phyloP scores from a whole-genome alignment of 2,113 vertebrate species.

The Prunella himalayana region DNA sequence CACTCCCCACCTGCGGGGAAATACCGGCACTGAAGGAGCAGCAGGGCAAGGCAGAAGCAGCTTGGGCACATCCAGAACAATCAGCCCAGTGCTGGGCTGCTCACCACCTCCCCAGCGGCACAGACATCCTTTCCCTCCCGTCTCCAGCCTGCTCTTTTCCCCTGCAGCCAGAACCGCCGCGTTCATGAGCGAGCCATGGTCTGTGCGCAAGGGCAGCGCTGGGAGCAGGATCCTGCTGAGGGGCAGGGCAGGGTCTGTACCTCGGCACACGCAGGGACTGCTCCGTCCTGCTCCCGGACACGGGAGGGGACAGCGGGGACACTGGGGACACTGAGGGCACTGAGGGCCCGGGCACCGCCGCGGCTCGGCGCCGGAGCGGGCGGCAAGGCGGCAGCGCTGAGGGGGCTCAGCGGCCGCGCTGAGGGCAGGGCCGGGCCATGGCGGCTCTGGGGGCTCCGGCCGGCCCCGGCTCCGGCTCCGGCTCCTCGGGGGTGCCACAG shows the following conservation, averaged over 20 bases:
- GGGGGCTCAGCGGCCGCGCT: background rate
- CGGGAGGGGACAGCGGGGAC: rapidly evolving
- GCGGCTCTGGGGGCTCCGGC: rapidly evolving
- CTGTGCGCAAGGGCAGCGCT: too few relatives aligned
- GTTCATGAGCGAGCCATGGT: background rate
- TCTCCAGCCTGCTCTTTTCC: background rate
- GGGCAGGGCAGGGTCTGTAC: background rate
- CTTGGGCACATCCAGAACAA: background rate
- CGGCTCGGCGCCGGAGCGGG: background rate
- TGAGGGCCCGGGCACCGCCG: background rate
- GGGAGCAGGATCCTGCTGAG: background rate
- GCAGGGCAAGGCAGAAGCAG: background rate
- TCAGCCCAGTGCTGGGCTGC: background rate
- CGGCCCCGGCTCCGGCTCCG: too few relatives aligned
- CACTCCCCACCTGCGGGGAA: background rate
- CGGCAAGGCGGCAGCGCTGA: background rate
- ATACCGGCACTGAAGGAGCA: background rate
- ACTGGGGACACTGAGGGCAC: rapidly evolving
- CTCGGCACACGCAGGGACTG: background rate
- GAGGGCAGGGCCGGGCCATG: background rate
- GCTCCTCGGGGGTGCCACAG: background rate
- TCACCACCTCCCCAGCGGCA: background rate
- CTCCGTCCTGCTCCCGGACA: background rate
- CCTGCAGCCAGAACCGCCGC: background rate
- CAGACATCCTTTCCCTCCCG: background rate